phyloP scores from a whole-genome alignment of 1,140 invertebrate genomes.

The Rhopalosiphum maidis region DNA sequence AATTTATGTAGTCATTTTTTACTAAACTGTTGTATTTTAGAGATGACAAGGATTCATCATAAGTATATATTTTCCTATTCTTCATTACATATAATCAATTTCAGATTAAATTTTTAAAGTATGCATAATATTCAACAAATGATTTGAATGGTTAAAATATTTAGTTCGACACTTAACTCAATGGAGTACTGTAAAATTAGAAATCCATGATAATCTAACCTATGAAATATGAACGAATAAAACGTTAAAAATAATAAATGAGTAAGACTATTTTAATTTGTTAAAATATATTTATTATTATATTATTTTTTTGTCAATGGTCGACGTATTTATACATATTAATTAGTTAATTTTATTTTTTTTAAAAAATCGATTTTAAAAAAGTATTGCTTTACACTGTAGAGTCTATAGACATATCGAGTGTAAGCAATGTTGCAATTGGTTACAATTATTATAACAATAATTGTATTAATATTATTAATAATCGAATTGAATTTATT shows the following conservation, averaged over 20 bases:
- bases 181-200: not conserved
- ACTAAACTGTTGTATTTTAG: not conserved
- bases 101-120: not conserved
- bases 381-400: too few relatives aligned
- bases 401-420: not conserved
- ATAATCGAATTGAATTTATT: not conserved
- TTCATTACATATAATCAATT: not conserved
- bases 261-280: not conserved
- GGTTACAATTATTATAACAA: not conserved
- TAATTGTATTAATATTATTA: too few relatives aligned
- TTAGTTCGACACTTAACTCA: not conserved
- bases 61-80: not conserved
- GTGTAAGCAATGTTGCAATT: not conserved
- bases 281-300: not conserved
- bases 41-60: not conserved
- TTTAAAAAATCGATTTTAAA: not conserved
- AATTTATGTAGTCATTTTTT: not conserved
- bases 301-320: not conserved
- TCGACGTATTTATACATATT: not conserved
- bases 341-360: not conserved
- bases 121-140: not conserved
- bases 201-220: not conserved
- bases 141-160: not conserved
- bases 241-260: not conserved
- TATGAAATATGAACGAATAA: not conserved